These are phyloP conservation scores for Fistularia tabacaria DNA, from an alignment of 2,797 vertebrate species.

Conservation along the genomic window DNA sequence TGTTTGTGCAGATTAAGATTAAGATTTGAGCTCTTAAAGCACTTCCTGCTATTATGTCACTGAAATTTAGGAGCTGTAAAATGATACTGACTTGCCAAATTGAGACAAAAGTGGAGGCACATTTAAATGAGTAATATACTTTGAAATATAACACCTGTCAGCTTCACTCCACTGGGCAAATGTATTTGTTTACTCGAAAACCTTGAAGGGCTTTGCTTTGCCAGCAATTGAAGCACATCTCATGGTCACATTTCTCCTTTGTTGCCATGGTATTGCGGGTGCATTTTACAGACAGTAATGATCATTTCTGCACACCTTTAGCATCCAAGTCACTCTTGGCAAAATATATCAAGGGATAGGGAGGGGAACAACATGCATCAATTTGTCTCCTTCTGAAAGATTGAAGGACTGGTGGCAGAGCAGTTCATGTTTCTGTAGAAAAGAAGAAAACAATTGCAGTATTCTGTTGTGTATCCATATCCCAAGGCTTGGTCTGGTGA, in stretches of 20 bases:
- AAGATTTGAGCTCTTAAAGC: conserved; percentile 8
- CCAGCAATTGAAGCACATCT: conserved; percentile 56
- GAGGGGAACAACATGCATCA: conserved; percentile 16
- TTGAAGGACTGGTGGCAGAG: conserved; percentile 8
- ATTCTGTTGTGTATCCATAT: conserved; percentile 14
- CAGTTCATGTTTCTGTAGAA: conserved; percentile 13
- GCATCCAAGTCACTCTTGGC: conserved; percentile 44
- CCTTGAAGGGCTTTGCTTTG: conserved; percentile 58
- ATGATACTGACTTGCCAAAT: conserved; percentile 30
- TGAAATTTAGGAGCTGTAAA: conserved; percentile 2
- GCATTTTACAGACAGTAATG: conserved; percentile 49
- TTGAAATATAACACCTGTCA: conserved; percentile 52
- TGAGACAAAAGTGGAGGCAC: conserved; percentile 14
- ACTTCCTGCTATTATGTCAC: conserved; percentile 11
- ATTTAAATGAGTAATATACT: conserved; percentile 46
- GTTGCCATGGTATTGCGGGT: conserved; percentile 66
- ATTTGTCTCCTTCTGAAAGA: conserved; percentile 31
- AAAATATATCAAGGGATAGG: conserved; percentile 22
- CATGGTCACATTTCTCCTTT: conserved; percentile 57
- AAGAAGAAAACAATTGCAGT: conserved; percentile 1
- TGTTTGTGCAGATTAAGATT: background rate
- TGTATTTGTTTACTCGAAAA: conserved; percentile 64
- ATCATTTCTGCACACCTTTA: conserved; percentile 55
- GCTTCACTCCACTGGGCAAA: conserved; percentile 62
- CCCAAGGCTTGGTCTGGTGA: conserved; percentile 20